Percentiles rank a stretch among this genome's conserved stretches.
Evolutionary conservation across 1,140 invertebrate species (phyloP).

Genomic region (Geopemphigus sp.): DNA sequence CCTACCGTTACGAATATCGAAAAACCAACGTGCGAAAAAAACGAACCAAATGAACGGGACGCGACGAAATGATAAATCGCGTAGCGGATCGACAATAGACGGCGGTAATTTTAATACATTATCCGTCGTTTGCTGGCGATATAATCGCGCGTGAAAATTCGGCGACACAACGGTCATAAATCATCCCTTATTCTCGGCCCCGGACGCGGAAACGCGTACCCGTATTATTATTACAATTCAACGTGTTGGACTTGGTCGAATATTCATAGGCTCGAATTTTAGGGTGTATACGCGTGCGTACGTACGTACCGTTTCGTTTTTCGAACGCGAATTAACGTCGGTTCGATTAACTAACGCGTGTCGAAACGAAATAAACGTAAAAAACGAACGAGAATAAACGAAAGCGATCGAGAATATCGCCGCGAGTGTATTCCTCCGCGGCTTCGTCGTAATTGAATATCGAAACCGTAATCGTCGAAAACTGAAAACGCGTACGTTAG

Average conservation of each 20-base stretch:
- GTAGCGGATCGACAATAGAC: conserved; percentile 4
- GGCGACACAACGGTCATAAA: conserved; percentile 20
- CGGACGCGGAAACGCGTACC: background rate
- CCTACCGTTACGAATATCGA: no score
- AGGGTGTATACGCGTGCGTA: no score
- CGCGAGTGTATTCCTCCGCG: no score
- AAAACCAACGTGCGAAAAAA: background rate
- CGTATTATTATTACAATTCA: background rate
- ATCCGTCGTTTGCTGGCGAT: conserved; percentile 3
- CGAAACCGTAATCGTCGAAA: no score
- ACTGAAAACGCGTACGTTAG: no score
- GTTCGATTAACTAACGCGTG: no score
- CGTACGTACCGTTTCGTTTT: background rate
- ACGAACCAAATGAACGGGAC: background rate
- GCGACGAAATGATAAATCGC: conserved; percentile 6
- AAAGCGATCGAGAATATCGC: no score
- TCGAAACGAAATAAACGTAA: no score
- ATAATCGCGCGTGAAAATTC: conserved; percentile 23
- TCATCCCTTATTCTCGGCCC: background rate
- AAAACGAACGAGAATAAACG: no score
- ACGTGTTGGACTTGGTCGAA: conserved; percentile 17
- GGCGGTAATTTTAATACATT: conserved; percentile 21
- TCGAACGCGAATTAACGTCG: background rate
- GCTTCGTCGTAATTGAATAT: no score
- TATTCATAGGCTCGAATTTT: background rate